Evolutionary conservation across 1,140 invertebrate genomes (phyloP), one percentile per base, ranked within the genome.

Genomic region (Pentalonia nigronervosa): DNA sequence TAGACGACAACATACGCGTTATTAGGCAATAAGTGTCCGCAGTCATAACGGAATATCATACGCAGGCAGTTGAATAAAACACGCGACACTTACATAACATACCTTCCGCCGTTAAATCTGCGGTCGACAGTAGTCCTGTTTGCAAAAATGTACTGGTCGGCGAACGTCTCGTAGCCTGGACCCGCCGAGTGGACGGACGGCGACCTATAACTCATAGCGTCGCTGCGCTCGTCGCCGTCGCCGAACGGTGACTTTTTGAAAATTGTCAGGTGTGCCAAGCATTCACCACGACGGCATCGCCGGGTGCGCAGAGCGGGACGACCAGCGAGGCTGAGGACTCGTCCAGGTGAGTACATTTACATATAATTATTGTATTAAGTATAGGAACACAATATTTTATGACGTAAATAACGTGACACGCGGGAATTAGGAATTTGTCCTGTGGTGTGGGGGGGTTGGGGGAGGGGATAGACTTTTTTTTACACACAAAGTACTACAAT

Each of bases 301-400:
- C 91, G 91, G 91, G 91, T 86, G 91, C 81, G 11, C 91, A 93
- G 76, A 93, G 91, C 91, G 91, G 91, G 91, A 93, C 91, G 91
- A 93, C 91, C 91, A 93, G 91, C 91, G 91, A 93, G 91, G 91
- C 91, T 93, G 91, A 93, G 91, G 91, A 93, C 91, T 93, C 91
- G 91, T 93, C 91, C 91, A 93, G 91, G 91, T 93, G 25, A 53
- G 91, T 84, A 76, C 21, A 48, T 14, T 8, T n/a, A 9, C 34
- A 21, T 36, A 90, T 53, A 23, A 23, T 21, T 0, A 21, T 21
- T 53, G 23, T 53, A 53, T 56, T 17, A 81, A 41, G 11, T 30
- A 14, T 14, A 67, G 60, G 11, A 30, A 34, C n/a, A 36, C 76
- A 81, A 76, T 76, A 76, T 81, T 30, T n/a, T 56, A 30, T n/a